Evolutionary conservation across 2,797 vertebrate species (phyloP).

Genomic region (Buceros bicornis): DNA sequence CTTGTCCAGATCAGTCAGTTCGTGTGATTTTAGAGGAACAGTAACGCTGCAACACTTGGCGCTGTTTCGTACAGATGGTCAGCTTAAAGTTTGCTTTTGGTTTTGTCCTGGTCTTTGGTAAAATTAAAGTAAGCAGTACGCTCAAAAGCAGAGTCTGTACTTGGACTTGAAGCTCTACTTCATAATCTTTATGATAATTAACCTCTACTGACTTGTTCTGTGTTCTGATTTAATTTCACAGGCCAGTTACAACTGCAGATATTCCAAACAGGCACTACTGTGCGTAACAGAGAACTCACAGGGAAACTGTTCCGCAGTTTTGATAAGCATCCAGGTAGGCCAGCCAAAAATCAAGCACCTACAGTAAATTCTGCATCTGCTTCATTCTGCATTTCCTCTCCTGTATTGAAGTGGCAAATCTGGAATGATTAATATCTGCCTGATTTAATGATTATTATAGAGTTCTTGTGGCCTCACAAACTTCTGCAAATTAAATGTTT

Average conservation of each 20-base stretch:
- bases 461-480: conserved; percentile 87
- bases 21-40: conserved; percentile 43
- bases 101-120: conserved; percentile 23
- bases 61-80: neutral
- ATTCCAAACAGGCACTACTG: conserved; percentile 2
- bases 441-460: conserved; percentile 76
- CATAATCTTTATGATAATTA: conserved; percentile 7
- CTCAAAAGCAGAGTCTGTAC: neutral
- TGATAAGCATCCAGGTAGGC: conserved; percentile 30
- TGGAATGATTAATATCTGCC: conserved; percentile 79
- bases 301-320: conserved; percentile 20
- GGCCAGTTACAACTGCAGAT: conserved; percentile 14
- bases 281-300: neutral
- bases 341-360: conserved; percentile 46
- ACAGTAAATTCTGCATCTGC: conserved; percentile 41
- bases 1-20: conserved; percentile 81
- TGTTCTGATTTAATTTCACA: neutral
- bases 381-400: conserved; percentile 25
- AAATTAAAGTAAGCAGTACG: neutral
- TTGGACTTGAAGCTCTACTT: conserved; percentile 16
- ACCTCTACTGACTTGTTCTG: neutral
- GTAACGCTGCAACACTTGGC: conserved; percentile 12
- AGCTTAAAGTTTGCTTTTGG: neutral
- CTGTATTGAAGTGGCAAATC: conserved; percentile 73
- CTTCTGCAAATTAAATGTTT: conserved; percentile 78